Evolutionary conservation across 1,140 invertebrate species (phyloP).

Genomic region (Pseudomyrmex gracilis): DNA sequence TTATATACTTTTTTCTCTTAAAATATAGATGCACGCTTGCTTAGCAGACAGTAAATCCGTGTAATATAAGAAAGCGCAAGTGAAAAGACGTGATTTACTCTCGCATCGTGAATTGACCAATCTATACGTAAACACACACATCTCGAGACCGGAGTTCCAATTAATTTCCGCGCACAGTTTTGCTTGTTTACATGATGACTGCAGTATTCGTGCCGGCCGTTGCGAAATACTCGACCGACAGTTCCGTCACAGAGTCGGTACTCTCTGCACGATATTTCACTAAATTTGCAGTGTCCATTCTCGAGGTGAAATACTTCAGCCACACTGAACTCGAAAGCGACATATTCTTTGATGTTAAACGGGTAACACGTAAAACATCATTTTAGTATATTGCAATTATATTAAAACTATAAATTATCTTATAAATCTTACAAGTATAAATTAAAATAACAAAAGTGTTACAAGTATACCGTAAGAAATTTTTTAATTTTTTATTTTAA

Average conservation of each 20-base stretch:
- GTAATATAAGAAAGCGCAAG: constrained; percentile 4
- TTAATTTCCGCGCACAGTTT: constrained; percentile 55
- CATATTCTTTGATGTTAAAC: background rate
- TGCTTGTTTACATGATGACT: constrained; percentile 50
- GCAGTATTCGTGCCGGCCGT: background rate
- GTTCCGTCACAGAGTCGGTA: constrained; percentile 15
- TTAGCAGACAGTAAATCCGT: background rate
- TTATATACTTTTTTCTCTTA: background rate
- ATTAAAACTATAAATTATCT: too few relatives aligned
- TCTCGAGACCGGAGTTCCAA: constrained; percentile 45
- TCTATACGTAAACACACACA: constrained; percentile 23
- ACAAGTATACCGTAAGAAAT: too few relatives aligned
- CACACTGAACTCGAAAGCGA: background rate
- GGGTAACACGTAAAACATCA: background rate
- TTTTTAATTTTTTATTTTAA: too few relatives aligned
- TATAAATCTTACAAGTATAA: too few relatives aligned
- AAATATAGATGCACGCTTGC: too few relatives aligned
- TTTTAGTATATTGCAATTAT: background rate
- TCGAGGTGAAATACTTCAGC: constrained; percentile 16
- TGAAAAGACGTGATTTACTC: background rate
- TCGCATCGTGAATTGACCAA: constrained; percentile 13
- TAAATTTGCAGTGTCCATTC: constrained; percentile 35
- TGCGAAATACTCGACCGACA: constrained; percentile 42
- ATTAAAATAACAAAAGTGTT: too few relatives aligned
- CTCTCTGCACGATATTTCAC: constrained; percentile 35